These are phyloP conservation scores for Phallusia fumigata DNA, from an alignment of 23 tunicate species.

Conservation along the genomic window DNA sequence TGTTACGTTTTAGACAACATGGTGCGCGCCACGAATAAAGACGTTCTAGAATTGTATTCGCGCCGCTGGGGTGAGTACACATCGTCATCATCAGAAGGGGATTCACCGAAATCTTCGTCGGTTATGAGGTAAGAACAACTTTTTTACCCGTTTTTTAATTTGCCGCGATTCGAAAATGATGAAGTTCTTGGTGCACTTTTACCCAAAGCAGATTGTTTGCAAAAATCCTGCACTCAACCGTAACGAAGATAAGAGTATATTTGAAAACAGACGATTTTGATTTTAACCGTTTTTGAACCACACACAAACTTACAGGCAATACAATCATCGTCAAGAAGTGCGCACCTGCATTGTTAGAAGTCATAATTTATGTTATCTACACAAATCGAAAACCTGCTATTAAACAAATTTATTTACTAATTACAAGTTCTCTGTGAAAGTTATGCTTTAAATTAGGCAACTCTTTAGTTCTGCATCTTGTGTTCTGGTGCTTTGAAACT, in stretches of 20 bases:
- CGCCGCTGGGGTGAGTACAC: not conserved
- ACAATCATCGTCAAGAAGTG: too few species aligned
- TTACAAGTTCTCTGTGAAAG: too few species aligned
- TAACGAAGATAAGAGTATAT: not conserved
- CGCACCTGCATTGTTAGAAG: too few species aligned
- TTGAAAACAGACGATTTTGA: not conserved
- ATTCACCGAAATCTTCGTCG: slow-evolving; percentile 7
- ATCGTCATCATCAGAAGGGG: slow-evolving; percentile 11
- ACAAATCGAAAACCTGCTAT: too few species aligned
- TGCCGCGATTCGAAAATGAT: not conserved
- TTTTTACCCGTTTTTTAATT: not conserved
- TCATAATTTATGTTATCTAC: too few species aligned
- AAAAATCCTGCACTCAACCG: too few species aligned
- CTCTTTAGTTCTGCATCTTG: too few species aligned
- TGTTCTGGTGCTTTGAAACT: too few species aligned
- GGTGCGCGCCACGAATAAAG: not conserved
- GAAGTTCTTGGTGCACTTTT: not conserved
- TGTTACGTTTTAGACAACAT: not conserved
- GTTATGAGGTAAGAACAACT: not conserved
- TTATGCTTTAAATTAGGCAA: too few species aligned
- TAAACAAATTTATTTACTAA: too few species aligned
- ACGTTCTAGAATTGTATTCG: not conserved
- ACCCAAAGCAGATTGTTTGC: not conserved
- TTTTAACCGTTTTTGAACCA: not conserved
- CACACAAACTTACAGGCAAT: too few species aligned